Percentiles rank a stretch among this genome's conserved stretches.
phyloP scores from a whole-genome alignment of 2,888 invertebrate species.

The Eucriotettix oculatus region DNA sequence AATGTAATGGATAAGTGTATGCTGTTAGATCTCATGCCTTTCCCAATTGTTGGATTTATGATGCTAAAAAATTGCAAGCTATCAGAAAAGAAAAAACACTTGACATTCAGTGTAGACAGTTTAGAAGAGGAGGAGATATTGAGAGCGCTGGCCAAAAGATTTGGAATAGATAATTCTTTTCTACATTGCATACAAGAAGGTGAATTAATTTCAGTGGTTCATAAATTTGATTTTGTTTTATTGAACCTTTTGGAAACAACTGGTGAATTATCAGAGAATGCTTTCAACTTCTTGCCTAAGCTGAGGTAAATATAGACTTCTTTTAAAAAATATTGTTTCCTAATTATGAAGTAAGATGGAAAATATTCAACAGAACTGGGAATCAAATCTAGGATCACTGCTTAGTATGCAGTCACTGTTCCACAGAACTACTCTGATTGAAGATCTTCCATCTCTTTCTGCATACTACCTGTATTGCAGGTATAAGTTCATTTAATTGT shows the following conservation, averaged over 20 bases:
- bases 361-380: neutral
- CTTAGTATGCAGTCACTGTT: too few species aligned
- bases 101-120: constrained; percentile 23
- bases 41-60: too few species aligned
- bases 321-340: neutral
- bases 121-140: constrained; percentile 27
- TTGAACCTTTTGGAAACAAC: constrained; percentile 35
- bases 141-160: constrained; percentile 27
- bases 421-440: too few species aligned
- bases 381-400: neutral
- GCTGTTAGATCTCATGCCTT: too few species aligned
- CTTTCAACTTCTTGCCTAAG: constrained; percentile 20
- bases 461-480: too few species aligned
- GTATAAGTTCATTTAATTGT: too few species aligned
- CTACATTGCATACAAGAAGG: constrained; percentile 21
- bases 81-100: too few species aligned
- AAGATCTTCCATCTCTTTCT: too few species aligned
- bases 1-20: too few species aligned
- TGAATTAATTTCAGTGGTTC: constrained; percentile 18
- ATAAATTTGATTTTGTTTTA: constrained; percentile 35
- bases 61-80: too few species aligned
- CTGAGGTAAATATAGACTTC: constrained; percentile 12
- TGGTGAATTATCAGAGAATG: constrained; percentile 35
- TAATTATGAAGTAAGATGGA: neutral
- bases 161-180: constrained; percentile 22